A percentile compares a stretch with the other conserved stretches of the same genome.
Evolutionary conservation across 2,797 vertebrate species (phyloP).

Genomic region (Masticophis lateralis): DNA sequence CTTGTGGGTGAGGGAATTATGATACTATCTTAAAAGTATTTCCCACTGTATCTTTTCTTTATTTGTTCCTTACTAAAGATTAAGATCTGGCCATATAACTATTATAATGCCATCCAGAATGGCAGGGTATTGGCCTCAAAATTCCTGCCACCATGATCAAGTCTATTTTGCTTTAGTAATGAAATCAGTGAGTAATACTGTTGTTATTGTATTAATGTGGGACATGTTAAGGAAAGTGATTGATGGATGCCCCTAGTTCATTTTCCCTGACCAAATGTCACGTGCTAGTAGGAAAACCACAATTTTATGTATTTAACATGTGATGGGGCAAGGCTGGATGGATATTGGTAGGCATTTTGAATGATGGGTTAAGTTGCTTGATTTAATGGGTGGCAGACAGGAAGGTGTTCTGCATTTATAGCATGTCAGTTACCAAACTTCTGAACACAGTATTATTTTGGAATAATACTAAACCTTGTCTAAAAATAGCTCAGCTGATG

Average conservation of each 20-base stretch:
- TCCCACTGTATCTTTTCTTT: background rate
- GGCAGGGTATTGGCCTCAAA: background rate
- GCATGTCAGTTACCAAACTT: background rate
- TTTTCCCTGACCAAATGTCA: background rate
- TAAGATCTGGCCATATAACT: background rate
- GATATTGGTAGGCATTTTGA: background rate
- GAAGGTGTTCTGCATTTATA: background rate
- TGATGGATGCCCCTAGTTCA: background rate
- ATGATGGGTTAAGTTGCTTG: background rate
- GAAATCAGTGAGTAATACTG: background rate
- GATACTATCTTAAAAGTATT: background rate
- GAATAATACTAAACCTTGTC: background rate
- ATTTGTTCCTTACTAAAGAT: background rate
- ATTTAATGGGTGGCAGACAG: background rate
- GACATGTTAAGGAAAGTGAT: background rate
- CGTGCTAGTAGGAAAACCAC: background rate
- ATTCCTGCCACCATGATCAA: background rate
- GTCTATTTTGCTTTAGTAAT: background rate
- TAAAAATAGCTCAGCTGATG: background rate
- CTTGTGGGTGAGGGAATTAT: background rate
- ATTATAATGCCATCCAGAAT: background rate
- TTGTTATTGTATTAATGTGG: background rate
- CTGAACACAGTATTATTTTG: background rate
- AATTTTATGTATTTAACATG: background rate
- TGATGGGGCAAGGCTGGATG: background rate